These are phyloP conservation scores for Cantharis flavilabris DNA, from an alignment of 2,888 invertebrate genomes.

Conservation along the genomic window DNA sequence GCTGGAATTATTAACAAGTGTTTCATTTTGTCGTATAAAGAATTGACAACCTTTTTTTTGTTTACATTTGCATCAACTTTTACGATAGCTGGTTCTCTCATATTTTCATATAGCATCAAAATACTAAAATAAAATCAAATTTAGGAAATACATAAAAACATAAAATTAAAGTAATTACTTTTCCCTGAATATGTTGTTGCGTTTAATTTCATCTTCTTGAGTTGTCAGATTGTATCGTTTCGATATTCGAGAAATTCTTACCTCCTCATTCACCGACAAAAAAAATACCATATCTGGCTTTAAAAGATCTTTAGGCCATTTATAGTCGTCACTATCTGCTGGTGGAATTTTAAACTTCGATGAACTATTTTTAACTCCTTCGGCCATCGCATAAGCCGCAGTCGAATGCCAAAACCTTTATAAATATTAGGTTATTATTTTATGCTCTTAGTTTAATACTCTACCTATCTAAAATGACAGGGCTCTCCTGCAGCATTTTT, in stretches of 20 bases:
- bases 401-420: conserved; percentile 58
- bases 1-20: not conserved
- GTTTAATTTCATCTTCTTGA: conserved; percentile 47
- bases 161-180: conserved; percentile 41
- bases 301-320: conserved; percentile 56
- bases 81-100: not conserved
- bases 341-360: conserved; percentile 42
- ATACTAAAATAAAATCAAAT: not conserved
- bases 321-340: conserved; percentile 45
- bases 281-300: conserved; percentile 55
- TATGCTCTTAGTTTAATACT: not conserved
- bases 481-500: conserved; percentile 41
- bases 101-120: not conserved
- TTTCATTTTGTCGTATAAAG: not conserved
- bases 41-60: not conserved
- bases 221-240: conserved; percentile 42
- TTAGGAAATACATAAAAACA: not conserved
- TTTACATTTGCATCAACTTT: not conserved
- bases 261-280: conserved; percentile 53
- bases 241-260: conserved; percentile 47
- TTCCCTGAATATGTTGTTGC: conserved; percentile 43
- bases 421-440: not conserved
- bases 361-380: conserved; percentile 43
- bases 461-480: conserved; percentile 57
- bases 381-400: conserved; percentile 54